Percentiles rank a stretch among this genome's conserved stretches.
Evolutionary conservation across 2,888 invertebrate species (phyloP).

Genomic region (Melanostoma scalare): DNA sequence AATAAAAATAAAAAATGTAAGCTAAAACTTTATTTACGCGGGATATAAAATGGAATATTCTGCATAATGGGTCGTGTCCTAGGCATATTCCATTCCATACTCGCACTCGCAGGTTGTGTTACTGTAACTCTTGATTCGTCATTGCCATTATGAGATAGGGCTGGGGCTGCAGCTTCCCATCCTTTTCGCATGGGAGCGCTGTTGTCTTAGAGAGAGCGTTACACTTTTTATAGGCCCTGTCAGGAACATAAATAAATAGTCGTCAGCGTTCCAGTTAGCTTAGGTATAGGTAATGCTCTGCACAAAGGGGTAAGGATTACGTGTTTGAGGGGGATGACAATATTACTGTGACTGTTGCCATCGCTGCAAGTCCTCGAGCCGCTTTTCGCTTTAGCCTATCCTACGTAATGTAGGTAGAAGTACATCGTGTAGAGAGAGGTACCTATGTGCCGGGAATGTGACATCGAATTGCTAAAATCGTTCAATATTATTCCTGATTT

Average conservation of each 20-base stretch:
- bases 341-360: slow-evolving; percentile 37
- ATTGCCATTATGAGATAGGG: not conserved
- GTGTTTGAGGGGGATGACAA: slow-evolving; percentile 25
- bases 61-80: slow-evolving; percentile 72
- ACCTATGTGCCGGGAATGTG: slow-evolving; percentile 44
- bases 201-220: slow-evolving; percentile 63
- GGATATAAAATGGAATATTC: slow-evolving; percentile 73
- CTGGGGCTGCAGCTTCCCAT: slow-evolving; percentile 9
- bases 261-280: slow-evolving; percentile 67
- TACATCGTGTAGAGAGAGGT: not conserved
- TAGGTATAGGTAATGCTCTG: not conserved
- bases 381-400: slow-evolving; percentile 37
- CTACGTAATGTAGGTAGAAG: not conserved
- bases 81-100: slow-evolving; percentile 30
- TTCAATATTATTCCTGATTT: slow-evolving; percentile 77
- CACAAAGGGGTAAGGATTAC: slow-evolving; percentile 59
- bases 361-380: slow-evolving; percentile 47
- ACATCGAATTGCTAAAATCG: slow-evolving; percentile 71
- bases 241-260: slow-evolving; percentile 71
- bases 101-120: slow-evolving; percentile 47
- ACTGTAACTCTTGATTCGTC: slow-evolving; percentile 17
- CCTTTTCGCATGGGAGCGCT: slow-evolving; percentile 2
- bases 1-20: slow-evolving; percentile 76
- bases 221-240: slow-evolving; percentile 64
- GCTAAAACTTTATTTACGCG: slow-evolving; percentile 75